These are phyloP conservation scores for Drosophila varians DNA, from an alignment of 1,140 invertebrate genomes.

Conservation along the genomic window DNA sequence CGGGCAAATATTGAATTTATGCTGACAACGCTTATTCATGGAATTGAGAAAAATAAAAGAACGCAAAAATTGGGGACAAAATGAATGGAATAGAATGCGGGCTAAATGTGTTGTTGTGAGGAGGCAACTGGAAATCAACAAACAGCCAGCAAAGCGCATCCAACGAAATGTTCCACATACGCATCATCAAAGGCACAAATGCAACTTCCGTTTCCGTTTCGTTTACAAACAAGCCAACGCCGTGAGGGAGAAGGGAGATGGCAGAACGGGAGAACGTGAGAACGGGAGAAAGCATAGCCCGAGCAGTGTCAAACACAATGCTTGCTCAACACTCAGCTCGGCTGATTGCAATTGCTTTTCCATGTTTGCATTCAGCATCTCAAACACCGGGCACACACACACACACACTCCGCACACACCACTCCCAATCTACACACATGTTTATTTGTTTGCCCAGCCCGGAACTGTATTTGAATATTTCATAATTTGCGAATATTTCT, in stretches of 20 bases:
- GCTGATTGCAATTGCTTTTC: conserved; percentile 76
- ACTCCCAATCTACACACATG: conserved; percentile 18
- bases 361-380: conserved; percentile 60
- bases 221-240: conserved; percentile 37
- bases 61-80: conserved; percentile 4
- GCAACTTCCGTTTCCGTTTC: conserved; percentile 76
- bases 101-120: conserved; percentile 53
- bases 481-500: conserved; percentile 64
- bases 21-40: conserved; percentile 31
- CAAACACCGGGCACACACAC: conserved; percentile 8
- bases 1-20: conserved; percentile 55
- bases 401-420: not conserved
- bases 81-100: conserved; percentile 35
- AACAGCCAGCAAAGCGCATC: conserved; percentile 30
- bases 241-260: not conserved
- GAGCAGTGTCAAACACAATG: conserved; percentile 72
- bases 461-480: conserved; percentile 60
- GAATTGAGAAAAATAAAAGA: conserved; percentile 30
- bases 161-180: conserved; percentile 34
- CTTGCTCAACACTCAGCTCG: conserved; percentile 75
- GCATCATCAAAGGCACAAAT: conserved; percentile 74
- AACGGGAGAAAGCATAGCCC: conserved; percentile 11
- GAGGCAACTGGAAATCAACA: conserved; percentile 42
- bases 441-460: conserved; percentile 35
- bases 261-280: not conserved